These are phyloP conservation scores for Halocaridina rubra DNA, from an alignment of 2,888 invertebrate genomes.

Conservation along the genomic window DNA sequence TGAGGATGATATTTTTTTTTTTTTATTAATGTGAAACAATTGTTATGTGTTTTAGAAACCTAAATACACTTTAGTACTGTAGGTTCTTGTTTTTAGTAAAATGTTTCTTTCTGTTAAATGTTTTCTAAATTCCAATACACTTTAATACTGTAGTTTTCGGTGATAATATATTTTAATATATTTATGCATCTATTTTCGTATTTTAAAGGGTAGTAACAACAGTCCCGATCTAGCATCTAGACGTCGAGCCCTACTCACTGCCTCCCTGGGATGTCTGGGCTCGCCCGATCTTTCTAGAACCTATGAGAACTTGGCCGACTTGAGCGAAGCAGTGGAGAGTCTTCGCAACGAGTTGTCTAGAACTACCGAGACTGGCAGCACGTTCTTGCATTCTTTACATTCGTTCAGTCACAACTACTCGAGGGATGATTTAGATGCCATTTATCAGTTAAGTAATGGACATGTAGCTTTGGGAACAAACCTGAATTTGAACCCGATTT, in stretches of 20 bases:
- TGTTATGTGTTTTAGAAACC: no score
- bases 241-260: conserved; percentile 51
- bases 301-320: conserved; percentile 62
- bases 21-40: no score
- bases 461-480: conserved; percentile 40
- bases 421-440: conserved; percentile 53
- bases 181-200: no score
- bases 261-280: conserved; percentile 52
- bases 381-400: conserved; percentile 22
- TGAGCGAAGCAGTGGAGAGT: conserved; percentile 61
- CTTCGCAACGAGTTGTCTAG: conserved; percentile 54
- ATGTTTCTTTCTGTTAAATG: no score
- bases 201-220: conserved; percentile 26
- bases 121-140: no score
- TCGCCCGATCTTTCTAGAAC: conserved; percentile 59
- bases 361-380: conserved; percentile 30
- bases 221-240: conserved; percentile 50
- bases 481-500: conserved; percentile 28
- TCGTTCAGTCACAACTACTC: conserved; percentile 51
- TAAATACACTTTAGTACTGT: no score
- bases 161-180: no score
- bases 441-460: conserved; percentile 58
- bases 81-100: no score
- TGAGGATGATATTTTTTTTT: no score
- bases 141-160: no score